These are phyloP conservation scores for Buathra laborator DNA, from an alignment of 2,888 invertebrate species.

Conservation along the genomic window DNA sequence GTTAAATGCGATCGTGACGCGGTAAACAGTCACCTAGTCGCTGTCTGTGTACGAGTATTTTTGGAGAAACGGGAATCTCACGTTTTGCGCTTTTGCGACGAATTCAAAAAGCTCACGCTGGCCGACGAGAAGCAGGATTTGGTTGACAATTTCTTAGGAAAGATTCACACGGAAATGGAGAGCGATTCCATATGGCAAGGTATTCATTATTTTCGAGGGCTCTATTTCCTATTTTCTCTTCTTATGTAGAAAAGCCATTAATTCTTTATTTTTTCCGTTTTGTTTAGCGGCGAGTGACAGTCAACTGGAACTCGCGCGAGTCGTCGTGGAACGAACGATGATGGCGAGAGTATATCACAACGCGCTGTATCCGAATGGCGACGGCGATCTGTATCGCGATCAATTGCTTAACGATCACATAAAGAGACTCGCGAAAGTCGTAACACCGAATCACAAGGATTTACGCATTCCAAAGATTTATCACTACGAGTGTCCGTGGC, in stretches of 20 bases:
- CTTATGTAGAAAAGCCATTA: not conserved
- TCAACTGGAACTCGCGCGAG: conserved; percentile 91
- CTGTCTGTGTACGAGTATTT: conserved; percentile 92
- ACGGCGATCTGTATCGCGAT: conserved; percentile 96
- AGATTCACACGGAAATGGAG: conserved; percentile 90
- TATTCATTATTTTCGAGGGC: conserved; percentile 76
- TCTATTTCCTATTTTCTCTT: not conserved
- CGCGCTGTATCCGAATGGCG: conserved; percentile 98
- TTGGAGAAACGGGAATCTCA: conserved; percentile 91
- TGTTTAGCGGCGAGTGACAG: conserved; percentile 89
- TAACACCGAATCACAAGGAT: conserved; percentile 93
- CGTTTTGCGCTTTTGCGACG: conserved; percentile 91
- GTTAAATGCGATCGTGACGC: conserved; percentile 90
- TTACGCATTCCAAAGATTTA: conserved; percentile 93
- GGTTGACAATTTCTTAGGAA: conserved; percentile 92
- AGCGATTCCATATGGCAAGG: conserved; percentile 91
- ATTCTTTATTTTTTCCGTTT: not conserved
- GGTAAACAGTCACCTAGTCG: conserved; percentile 91
- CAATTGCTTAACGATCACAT: conserved; percentile 96
- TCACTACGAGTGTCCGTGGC: conserved; percentile 97
- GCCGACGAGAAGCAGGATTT: conserved; percentile 97
- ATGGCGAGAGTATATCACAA: conserved; percentile 96
- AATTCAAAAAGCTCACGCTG: conserved; percentile 92
- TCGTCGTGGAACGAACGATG: conserved; percentile 95
- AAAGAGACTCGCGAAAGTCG: conserved; percentile 90